These are phyloP conservation scores for Reticulitermes lucifugus DNA, from an alignment of 2,888 invertebrate species.

Conservation along the genomic window DNA sequence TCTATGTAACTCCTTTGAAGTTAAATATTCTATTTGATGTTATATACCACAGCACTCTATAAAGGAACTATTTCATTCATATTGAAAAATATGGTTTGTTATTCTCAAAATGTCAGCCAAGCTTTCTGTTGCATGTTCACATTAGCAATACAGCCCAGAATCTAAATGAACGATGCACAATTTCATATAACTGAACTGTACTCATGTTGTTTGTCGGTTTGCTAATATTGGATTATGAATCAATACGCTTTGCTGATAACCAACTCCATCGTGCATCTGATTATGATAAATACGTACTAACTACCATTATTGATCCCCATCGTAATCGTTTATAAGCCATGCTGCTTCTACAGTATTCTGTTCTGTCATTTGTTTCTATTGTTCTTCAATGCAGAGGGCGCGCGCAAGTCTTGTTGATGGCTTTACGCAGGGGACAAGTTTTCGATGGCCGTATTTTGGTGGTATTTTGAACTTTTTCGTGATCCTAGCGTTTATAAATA, in stretches of 20 bases:
- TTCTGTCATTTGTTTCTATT: neutral
- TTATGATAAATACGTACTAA: neutral
- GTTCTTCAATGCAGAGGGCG: neutral
- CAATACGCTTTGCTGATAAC: neutral
- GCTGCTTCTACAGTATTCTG: neutral
- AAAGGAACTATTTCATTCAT: too few relatives aligned
- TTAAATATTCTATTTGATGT: too few relatives aligned
- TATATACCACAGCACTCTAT: too few relatives aligned
- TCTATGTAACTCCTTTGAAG: too few relatives aligned
- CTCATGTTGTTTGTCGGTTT: neutral
- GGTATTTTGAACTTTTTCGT: too few relatives aligned
- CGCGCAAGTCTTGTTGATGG: too few relatives aligned
- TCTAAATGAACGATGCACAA: neutral
- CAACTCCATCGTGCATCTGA: conserved; percentile 9
- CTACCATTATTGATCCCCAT: neutral
- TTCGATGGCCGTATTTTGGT: too few relatives aligned
- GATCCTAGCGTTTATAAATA: too few relatives aligned
- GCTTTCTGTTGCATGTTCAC: neutral
- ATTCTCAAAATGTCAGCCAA: too few relatives aligned
- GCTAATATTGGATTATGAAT: conserved; percentile 11
- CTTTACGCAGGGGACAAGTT: too few relatives aligned
- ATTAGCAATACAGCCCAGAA: neutral
- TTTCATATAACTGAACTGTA: neutral
- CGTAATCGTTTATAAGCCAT: neutral
- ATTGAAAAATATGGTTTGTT: too few relatives aligned